These are phyloP conservation scores for Cliona cf. orientalis DNA, from an alignment of 37 sponge, comb jelly and placozoan species.

Conservation along the genomic window DNA sequence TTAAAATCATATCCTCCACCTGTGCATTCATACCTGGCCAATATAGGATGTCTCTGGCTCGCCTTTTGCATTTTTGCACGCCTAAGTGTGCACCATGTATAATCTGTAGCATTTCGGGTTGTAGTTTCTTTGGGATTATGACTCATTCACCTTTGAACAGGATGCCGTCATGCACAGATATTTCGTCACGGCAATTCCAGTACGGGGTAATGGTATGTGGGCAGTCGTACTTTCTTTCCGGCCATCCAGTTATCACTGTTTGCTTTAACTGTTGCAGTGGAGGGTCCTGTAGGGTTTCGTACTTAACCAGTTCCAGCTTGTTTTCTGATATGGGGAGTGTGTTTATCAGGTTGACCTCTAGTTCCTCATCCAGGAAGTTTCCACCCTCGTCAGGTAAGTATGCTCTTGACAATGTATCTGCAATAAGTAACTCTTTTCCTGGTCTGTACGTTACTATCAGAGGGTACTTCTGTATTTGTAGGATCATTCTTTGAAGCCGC, in stretches of 20 bases:
- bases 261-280: background rate
- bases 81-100: constrained; percentile 21
- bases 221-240: constrained; percentile 2
- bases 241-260: constrained; percentile 17
- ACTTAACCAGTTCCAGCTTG: background rate
- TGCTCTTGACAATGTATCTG: constrained; percentile 16
- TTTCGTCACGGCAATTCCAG: constrained; percentile 16
- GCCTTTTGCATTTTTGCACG: constrained; percentile 1
- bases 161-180: constrained; percentile 9
- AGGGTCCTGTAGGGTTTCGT: background rate
- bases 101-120: constrained; percentile 8
- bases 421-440: constrained; percentile 8
- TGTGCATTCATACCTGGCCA: too few relatives aligned
- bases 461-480: constrained; percentile 28
- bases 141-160: constrained; percentile 16
- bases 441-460: constrained; percentile 7
- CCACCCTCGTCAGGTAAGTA: background rate
- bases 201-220: background rate
- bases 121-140: constrained; percentile 10
- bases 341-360: background rate
- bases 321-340: too few relatives aligned
- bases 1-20: too few relatives aligned
- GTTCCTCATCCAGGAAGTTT: background rate
- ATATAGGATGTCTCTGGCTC: constrained; percentile 47
- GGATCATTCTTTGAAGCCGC: constrained; percentile 40